Conservation (phyloP, 2,888 invertebrate species). For the Macrosoma leucophasiata region DNA sequence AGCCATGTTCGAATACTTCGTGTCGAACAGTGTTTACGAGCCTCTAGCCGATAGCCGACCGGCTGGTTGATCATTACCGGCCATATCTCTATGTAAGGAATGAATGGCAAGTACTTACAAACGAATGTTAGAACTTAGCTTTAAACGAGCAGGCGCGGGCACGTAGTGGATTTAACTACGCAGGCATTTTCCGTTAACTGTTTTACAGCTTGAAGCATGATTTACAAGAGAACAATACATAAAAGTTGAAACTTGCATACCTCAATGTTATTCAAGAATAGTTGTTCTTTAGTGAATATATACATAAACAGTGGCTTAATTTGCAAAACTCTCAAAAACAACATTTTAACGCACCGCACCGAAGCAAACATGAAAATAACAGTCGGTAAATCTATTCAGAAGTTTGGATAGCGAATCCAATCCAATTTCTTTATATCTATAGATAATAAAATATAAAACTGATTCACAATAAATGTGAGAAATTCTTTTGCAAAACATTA, state of each 20-base stretch:
- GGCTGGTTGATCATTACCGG: constrained; percentile 60
- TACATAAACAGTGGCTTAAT: neutral
- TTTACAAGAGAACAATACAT: constrained; percentile 41
- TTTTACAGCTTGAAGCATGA: constrained; percentile 45
- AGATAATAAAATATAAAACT: too few relatives aligned
- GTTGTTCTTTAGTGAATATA: constrained; percentile 7
- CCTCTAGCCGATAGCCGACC: constrained; percentile 62
- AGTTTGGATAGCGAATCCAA: too few relatives aligned
- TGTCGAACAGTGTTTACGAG: constrained; percentile 67
- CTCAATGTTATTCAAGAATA: constrained; percentile 22
- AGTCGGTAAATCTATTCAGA: too few relatives aligned
- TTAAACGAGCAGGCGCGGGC: constrained; percentile 53
- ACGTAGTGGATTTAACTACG: constrained; percentile 53
- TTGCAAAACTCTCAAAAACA: constrained; percentile 4
- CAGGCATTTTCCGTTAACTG: constrained; percentile 48
- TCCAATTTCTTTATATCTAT: too few relatives aligned
- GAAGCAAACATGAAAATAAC: constrained; percentile 1
- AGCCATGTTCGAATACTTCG: constrained; percentile 60
- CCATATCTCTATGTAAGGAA: constrained; percentile 68
- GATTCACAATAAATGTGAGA: too few relatives aligned
- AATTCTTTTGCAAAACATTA: too few relatives aligned
- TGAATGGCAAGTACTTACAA: constrained; percentile 66
- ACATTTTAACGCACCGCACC: constrained; percentile 1
- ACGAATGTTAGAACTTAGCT: constrained; percentile 51
- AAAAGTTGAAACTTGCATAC: constrained; percentile 27